These are phyloP conservation scores for Pseudococcus longispinus DNA, from an alignment of 2,888 invertebrate species.

Conservation along the genomic window DNA sequence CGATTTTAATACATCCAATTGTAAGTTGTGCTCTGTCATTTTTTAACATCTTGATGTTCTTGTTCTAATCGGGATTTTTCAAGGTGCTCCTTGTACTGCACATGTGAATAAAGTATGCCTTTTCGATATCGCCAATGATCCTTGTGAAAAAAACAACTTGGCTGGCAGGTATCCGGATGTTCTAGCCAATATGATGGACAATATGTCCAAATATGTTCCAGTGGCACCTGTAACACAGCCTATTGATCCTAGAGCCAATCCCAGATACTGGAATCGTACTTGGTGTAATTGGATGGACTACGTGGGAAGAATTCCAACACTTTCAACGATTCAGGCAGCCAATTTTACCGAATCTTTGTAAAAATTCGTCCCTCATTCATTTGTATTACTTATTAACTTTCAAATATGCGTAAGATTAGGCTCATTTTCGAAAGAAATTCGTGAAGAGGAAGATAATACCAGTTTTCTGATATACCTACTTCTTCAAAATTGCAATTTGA, in stretches of 20 bases:
- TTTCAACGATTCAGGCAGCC: neutral
- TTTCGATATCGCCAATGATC: constrained; percentile 67
- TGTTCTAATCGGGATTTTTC: neutral
- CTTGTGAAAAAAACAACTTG: constrained; percentile 83
- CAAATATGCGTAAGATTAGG: too few relatives aligned
- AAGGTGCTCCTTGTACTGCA: neutral
- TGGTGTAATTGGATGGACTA: neutral
- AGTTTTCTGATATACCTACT: too few relatives aligned
- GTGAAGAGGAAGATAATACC: too few relatives aligned
- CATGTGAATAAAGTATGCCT: neutral
- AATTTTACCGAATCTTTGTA: neutral
- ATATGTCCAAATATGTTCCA: constrained; percentile 49
- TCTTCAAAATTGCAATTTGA: too few relatives aligned
- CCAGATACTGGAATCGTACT: constrained; percentile 58
- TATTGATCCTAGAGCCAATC: constrained; percentile 60
- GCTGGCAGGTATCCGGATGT: constrained; percentile 62
- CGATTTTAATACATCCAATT: neutral
- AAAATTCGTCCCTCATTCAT: neutral
- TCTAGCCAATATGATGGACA: constrained; percentile 37
- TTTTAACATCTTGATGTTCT: neutral
- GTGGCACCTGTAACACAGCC: constrained; percentile 76
- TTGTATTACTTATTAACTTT: too few relatives aligned
- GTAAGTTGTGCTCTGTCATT: neutral
- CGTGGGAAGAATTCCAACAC: neutral
- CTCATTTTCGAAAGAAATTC: too few relatives aligned